Evolutionary conservation across 1,140 invertebrate species (phyloP).

Genomic region (Triops cancriformis): DNA sequence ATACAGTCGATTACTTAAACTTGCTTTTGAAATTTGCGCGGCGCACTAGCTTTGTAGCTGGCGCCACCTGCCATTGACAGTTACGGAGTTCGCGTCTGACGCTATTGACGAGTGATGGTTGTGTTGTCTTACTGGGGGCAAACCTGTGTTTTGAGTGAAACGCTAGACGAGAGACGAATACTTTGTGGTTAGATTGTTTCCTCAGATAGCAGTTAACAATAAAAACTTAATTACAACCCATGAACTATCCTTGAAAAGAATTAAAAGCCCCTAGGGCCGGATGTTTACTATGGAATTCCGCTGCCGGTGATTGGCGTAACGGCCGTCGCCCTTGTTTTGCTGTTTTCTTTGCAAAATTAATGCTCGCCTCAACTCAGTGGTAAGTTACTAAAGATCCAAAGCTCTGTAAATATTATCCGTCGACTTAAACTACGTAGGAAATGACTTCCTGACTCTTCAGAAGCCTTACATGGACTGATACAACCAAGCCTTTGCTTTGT

Average conservation of each 20-base stretch:
- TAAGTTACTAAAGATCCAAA: neutral
- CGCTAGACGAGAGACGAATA: neutral
- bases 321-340: conserved; percentile 3
- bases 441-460: too few species aligned
- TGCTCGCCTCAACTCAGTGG: neutral
- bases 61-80: neutral
- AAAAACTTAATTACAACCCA: neutral
- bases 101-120: conserved; percentile 3
- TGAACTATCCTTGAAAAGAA: neutral
- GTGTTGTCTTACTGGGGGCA: neutral
- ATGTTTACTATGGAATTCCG: conserved; percentile 10
- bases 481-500: too few species aligned
- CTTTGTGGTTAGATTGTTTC: neutral
- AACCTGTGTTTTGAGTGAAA: neutral
- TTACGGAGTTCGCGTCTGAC: neutral
- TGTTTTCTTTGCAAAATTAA: conserved; percentile 1
- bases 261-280: neutral
- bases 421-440: too few species aligned
- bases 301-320: conserved; percentile 12
- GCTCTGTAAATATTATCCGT: too few species aligned
- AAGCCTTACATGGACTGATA: too few species aligned
- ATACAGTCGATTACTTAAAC: too few species aligned
- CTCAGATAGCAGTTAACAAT: neutral
- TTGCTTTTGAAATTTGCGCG: neutral
- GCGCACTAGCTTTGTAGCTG: neutral